phyloP scores from a whole-genome alignment of 2,797 vertebrate species.

The Sciurus vulgaris region DNA sequence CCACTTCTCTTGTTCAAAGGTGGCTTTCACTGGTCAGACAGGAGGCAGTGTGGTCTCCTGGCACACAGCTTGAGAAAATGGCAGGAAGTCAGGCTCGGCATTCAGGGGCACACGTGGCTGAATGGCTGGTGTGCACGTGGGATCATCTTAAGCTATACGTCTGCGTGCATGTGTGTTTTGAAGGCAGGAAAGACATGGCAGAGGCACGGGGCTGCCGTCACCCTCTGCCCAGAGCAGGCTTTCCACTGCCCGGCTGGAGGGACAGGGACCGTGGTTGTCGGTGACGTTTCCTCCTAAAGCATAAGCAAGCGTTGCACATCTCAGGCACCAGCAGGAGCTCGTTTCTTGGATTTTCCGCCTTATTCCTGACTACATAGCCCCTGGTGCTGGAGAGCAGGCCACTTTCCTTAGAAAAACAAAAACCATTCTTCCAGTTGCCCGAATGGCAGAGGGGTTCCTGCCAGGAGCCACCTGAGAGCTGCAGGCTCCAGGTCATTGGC shows the following conservation, averaged over 20 bases:
- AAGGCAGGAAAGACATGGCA: neutral
- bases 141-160: neutral
- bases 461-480: neutral
- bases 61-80: neutral
- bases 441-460: neutral
- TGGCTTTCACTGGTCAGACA: neutral
- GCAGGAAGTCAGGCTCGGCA: neutral
- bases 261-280: no score
- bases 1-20: neutral
- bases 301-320: neutral
- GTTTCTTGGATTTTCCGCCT: neutral
- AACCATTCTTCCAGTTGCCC: neutral
- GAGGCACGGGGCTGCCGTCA: neutral
- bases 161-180: neutral
- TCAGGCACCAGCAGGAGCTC: neutral
- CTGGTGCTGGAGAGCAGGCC: neutral
- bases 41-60: neutral
- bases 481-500: accelerated
- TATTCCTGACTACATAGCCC: neutral
- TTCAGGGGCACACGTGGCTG: accelerated
- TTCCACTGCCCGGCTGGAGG: accelerated
- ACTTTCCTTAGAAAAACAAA: neutral
- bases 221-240: neutral
- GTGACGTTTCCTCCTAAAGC: neutral
- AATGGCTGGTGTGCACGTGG: no score